phyloP scores from a whole-genome alignment of 2,113 vertebrate species.

The Sorex fumeus region DNA sequence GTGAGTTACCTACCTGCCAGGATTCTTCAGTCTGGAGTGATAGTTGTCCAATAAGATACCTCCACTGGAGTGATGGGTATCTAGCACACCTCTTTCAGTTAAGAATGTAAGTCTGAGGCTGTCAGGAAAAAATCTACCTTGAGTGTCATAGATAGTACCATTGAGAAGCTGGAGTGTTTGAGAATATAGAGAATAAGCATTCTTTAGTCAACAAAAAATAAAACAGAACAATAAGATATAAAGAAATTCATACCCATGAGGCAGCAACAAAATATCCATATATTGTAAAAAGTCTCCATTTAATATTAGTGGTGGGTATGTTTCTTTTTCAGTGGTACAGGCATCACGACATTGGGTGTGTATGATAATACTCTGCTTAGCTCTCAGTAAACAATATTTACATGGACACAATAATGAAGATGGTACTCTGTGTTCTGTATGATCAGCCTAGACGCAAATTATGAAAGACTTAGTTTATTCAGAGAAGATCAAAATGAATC shows the following conservation, averaged over 20 bases:
- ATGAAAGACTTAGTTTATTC: slow-evolving; percentile 11
- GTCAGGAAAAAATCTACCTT: background rate
- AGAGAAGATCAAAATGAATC: slow-evolving; percentile 20
- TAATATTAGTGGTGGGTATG: background rate
- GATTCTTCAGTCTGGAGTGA: background rate
- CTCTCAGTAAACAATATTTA: slow-evolving; percentile 15
- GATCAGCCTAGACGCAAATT: slow-evolving; percentile 11
- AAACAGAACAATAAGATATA: background rate
- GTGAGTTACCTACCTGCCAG: background rate
- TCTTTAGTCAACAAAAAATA: slow-evolving; percentile 24
- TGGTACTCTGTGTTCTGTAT: slow-evolving; percentile 20
- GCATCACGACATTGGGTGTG: background rate
- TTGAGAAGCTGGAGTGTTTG: background rate
- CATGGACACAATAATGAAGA: background rate
- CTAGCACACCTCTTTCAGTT: background rate
- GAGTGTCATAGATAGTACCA: background rate
- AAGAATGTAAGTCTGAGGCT: background rate
- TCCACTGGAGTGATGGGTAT: background rate
- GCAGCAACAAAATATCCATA: slow-evolving; percentile 9
- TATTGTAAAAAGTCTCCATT: background rate
- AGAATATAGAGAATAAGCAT: background rate
- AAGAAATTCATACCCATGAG: slow-evolving; percentile 40
- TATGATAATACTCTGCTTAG: background rate
- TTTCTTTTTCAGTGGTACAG: background rate
- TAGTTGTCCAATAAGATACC: background rate